Percentiles rank a stretch among this genome's conserved stretches.
Conservation (phyloP, 2,888 invertebrate species). For the Pseudeuparius sepicola region DNA sequence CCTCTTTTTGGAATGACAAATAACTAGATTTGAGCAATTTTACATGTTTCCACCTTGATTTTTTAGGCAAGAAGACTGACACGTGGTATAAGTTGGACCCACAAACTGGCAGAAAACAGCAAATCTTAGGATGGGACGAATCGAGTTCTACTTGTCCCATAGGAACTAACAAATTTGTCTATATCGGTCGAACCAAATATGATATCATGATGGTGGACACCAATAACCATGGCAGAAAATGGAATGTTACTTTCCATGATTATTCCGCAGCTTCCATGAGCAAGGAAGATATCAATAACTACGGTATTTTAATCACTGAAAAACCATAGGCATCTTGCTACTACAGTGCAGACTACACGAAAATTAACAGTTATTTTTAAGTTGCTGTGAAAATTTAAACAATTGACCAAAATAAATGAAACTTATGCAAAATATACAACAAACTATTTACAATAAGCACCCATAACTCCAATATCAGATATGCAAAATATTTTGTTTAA, state of each 20-base stretch:
- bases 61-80: constrained; percentile 66
- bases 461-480: too few relatives aligned
- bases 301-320: constrained; percentile 40
- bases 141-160: constrained; percentile 54
- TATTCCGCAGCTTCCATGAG: constrained; percentile 80
- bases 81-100: constrained; percentile 90
- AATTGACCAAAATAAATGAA: too few relatives aligned
- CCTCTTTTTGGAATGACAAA: too few relatives aligned
- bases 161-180: constrained; percentile 58
- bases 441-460: too few relatives aligned
- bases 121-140: constrained; percentile 50
- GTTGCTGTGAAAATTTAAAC: too few relatives aligned
- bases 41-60: too few relatives aligned
- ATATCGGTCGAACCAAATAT: constrained; percentile 82
- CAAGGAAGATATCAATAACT: constrained; percentile 65
- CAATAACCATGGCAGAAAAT: constrained; percentile 60
- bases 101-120: constrained; percentile 51
- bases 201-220: constrained; percentile 90
- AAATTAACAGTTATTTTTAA: too few relatives aligned
- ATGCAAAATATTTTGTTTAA: too few relatives aligned
- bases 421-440: too few relatives aligned
- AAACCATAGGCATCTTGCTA: too few relatives aligned
- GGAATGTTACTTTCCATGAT: constrained; percentile 97
- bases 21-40: too few relatives aligned
- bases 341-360: too few relatives aligned